Evolutionary conservation across 2,113 vertebrate species (phyloP), one percentile per base, ranked within the genome.

Genomic region (Pipra filicauda): DNA sequence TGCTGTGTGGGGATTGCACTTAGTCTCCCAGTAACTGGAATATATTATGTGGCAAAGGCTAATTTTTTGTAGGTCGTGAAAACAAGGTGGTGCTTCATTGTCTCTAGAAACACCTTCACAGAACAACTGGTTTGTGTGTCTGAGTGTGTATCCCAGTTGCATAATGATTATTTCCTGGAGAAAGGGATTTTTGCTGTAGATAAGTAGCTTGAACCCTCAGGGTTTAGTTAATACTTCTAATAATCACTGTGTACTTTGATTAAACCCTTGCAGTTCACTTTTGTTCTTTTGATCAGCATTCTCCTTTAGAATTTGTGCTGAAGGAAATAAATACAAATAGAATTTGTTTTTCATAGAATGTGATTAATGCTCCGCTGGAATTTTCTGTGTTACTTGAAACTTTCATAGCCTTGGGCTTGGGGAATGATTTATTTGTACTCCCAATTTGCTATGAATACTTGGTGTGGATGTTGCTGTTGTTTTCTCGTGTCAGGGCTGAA

Each of bases 381-480:
- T 70, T 96, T 85, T 74, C 33, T 78, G 27, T 61, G 44, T 75
- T 66, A 16, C 26, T 49, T 18, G 70, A 33, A 67, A 8, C 41
- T 93, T 94, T 77, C 4, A 26, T 9, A 27, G 24, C 85, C 81
- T 96, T 87, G 62, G 90, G 97, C 75, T 96, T 55, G 30, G 33
- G 80, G 62, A 58, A 28, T 31, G 9, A 62, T 74, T 23, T 86
- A 88, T 81, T 91, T 72, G 64, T 46, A 26, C 46, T 88, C 61
- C 88, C 62, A 61, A 0, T 88, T 71, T 85, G 23, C 89, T 76
- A 59, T 89, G n/a, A 28, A 1, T 39, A 39, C 72, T 85, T 30
- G 27, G 1, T 75, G 54, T 57, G 48, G 43, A 27, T 74, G n/a
- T 41, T 61, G 46, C 62, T 75, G 65, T 80, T 67, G 73, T 95